Conservation (phyloP, 2,888 invertebrate genomes). For the Nomada hirtipes region DNA sequence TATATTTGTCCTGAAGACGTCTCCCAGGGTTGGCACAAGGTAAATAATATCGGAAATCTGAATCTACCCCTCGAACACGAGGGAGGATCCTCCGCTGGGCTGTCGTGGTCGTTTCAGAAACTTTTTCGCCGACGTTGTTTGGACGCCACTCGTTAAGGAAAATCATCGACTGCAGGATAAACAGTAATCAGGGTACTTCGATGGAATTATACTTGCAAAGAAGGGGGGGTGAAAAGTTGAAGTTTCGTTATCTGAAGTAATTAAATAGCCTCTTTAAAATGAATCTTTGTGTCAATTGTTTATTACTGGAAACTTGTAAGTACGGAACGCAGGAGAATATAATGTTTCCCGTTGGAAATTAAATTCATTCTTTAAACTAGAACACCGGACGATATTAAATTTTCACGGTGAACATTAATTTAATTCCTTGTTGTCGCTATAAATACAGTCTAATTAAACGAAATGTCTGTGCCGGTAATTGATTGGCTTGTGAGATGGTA, state of each 20-base stretch:
- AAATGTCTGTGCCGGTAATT: too few species aligned
- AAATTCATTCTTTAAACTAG: too few species aligned
- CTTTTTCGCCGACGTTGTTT: slow-evolving; percentile 8
- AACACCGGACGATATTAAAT: too few species aligned
- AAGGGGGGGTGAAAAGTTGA: not conserved
- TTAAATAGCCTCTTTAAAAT: not conserved
- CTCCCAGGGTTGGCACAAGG: slow-evolving; percentile 43
- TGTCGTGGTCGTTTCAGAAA: slow-evolving; percentile 1
- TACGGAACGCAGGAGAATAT: too few species aligned
- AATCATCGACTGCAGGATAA: slow-evolving; percentile 26
- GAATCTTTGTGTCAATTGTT: too few species aligned
- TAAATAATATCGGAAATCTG: slow-evolving; percentile 74
- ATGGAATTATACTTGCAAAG: not conserved
- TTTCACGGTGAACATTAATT: too few species aligned
- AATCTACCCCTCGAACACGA: slow-evolving; percentile 62
- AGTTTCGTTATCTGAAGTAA: not conserved
- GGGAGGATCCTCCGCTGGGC: not conserved
- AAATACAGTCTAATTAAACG: too few species aligned
- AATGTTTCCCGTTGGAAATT: too few species aligned
- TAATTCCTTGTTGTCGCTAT: too few species aligned
- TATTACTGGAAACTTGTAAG: too few species aligned
- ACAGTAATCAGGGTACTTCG: not conserved
- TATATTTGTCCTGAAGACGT: slow-evolving; percentile 50
- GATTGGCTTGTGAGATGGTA: too few species aligned
- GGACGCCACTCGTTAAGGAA: slow-evolving; percentile 12